These are phyloP conservation scores for Rapana venosa DNA, from an alignment of 2,888 invertebrate genomes.

Conservation along the genomic window DNA sequence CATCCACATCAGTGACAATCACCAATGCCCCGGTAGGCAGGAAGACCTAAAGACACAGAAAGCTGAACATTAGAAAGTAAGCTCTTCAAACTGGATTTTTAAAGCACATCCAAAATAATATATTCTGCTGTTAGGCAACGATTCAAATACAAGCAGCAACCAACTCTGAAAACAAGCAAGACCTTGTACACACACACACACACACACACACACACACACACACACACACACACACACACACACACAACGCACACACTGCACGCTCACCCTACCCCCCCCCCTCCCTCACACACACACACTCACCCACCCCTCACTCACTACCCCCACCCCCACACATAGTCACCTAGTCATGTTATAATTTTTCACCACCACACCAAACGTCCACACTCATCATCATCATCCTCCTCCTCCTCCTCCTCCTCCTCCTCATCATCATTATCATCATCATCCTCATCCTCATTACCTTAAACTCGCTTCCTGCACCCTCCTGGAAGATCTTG, in stretches of 20 bases:
- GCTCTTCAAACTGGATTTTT: neutral
- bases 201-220: too few species aligned
- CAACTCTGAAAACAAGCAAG: too few species aligned
- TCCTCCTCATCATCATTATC: too few species aligned
- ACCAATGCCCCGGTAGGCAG: conserved; percentile 55
- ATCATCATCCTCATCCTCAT: too few species aligned
- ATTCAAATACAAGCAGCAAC: too few species aligned
- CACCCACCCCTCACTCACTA: neutral
- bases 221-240: too few species aligned
- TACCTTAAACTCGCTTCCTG: conserved; percentile 60
- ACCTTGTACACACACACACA: too few species aligned
- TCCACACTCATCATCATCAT: neutral
- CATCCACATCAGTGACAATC: conserved; percentile 46
- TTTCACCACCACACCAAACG: neutral
- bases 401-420: too few species aligned
- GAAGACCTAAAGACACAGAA: conserved; percentile 49
- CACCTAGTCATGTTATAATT: neutral
- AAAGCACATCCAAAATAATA: neutral
- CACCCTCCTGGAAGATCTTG: conserved; percentile 55
- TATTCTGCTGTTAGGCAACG: too few species aligned
- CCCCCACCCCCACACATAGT: neutral
- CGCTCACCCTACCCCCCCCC: neutral
- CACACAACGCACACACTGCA: too few species aligned
- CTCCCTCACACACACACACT: neutral
- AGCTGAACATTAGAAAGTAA: neutral